Base-by-base conservation (phyloP, 2,888 invertebrate species). In the Caenorhabditis imperialis region DNA sequence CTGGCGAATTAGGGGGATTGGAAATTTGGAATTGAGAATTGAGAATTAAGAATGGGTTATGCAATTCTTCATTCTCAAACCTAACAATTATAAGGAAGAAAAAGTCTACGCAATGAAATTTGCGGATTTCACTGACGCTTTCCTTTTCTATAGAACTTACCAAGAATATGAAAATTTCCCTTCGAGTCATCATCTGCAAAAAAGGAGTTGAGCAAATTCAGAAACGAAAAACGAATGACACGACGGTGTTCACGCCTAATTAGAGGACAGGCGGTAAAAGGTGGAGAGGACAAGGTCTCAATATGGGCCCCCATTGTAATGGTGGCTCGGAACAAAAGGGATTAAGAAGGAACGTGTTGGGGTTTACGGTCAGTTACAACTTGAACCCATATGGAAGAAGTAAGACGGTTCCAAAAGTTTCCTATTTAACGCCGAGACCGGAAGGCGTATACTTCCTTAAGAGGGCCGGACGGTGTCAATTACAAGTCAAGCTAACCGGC, bases 401-500 rank as follows among this genome's bases (percentile, higher is more conserved):
- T 44, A 22, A 57, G 67, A 48, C 57, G 55, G 57, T 57, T 67
- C n/a, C n/a, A n/a, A n/a, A n/a, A n/a, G n/a, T n/a, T n/a, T n/a
- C n/a, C n/a, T n/a, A n/a, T n/a, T 67, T 67, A 50, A 67, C 35
- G 55, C 33, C 55, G 25, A 42, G 40, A 23, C 14, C 25, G 35
- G 44, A 42, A 57, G 38, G 48, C 47, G 55, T n/a, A 47, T 53
- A 4, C 44, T 30, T 38, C 23, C 48, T 48, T 50, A 42, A 38
- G 61, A 61, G 38, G 42, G 25, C 23, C n/a, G 55, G 30, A 48
- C 37, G 67, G 67, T 67, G 67, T 67, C 67, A 67, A 67, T 67
- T 67, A 67, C 67, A 67, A 57, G 51, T 67, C 57, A 51, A 57
- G 67, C 67, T 67, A 37, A 44, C 38, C 57, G 67, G 57, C 57